Base-by-base conservation (phyloP, 2,888 invertebrate species). In the Andricus curvator region DNA sequence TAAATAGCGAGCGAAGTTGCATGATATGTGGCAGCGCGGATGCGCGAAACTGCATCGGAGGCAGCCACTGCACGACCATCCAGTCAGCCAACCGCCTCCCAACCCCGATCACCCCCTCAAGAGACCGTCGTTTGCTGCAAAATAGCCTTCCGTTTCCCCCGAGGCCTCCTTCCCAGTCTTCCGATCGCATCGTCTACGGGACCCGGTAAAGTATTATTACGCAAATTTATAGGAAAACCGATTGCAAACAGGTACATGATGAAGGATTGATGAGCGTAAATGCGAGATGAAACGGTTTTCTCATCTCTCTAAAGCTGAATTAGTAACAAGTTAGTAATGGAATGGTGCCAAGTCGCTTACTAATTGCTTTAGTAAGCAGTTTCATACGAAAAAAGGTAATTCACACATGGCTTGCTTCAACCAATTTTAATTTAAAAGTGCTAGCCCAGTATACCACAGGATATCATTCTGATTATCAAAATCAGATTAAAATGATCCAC, bases 1-100 rank as follows among this genome's bases (percentile, higher is more conserved):
- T 87, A 88, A 88, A 88, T 88, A 88, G 88, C 84, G 86, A 86
- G 86, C 82, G 80, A 89, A 89, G 87, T 89, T 88, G 83, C 81
- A 85, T 89, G 88, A 89, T 88, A 85, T 88, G 88, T 89, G 86
- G 86, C 79, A 78, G 84, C 86, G 81, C 88, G 87, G 87, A 87
- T 88, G 88, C 85, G 84, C 84, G 86, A 84, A 88, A 89, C 85
- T 88, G 86, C 87, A 86, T 84, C 83, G 82, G 80, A 68, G 70
- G 29, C 44, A 74, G 74, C 51, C 80, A 41, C 77, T 29, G 62
- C 41, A 70, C 60, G 81, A 80, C 81, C 68, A 81, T 82, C 83
- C 22, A 79, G 64, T 65, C 56, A 65, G 67, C 78, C 76, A 77
- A 64, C 74, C 67, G 76, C 64, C 74, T 76, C 67, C n/a, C 74